Evolutionary conservation across 1,140 invertebrate genomes (phyloP), one percentile per base, ranked within the genome.

Genomic region (Zaprionus kolodkinae): DNA sequence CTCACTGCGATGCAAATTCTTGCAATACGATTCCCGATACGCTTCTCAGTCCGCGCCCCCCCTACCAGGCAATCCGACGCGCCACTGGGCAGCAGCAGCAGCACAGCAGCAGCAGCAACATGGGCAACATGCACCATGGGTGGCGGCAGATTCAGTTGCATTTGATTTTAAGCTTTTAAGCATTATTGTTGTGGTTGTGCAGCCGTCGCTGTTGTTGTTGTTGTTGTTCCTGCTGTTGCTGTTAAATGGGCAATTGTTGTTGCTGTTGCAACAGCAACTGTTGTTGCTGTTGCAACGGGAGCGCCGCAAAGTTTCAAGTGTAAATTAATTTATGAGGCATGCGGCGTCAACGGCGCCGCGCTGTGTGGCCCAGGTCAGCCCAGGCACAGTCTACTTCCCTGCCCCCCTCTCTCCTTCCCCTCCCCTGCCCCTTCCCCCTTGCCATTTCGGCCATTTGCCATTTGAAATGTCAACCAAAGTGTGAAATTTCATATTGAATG

Each of bases 291-390:
- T 73, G 69, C 40, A 62, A 66, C 74, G 60, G 27, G 35, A 36
- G 63, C 63, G 74, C 59, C 69, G 50, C 63, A 59, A 67, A 87
- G 84, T 87, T 87, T 87, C 83, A 88, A 87, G 84, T 87, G 84
- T 87, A 87, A 87, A 87, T 87, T 88, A 87, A 87, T 87, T 87
- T 87, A 87, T 87, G 85, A 88, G 84, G 84, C 84, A 88, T 68
- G 73, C 84, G 73, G 79, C 86, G 68, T 75, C 78, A 69, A 70
- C 54, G 79, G 82, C 85, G 80, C 74, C 84, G 57, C 71, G 30
- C 55, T 72, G 38, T 72, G 73, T 55, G 54, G 80, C 73, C 77
- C 77, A 67, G 84, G 66, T 83, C 80, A 79, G 6, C 48, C 36
- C 60, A 9, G 50, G 17, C 35, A 13, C 15, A 27, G 4, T 1